Conservation (phyloP, 92 coral and sea anemone species). For the Palythoa heliodiscus region DNA sequence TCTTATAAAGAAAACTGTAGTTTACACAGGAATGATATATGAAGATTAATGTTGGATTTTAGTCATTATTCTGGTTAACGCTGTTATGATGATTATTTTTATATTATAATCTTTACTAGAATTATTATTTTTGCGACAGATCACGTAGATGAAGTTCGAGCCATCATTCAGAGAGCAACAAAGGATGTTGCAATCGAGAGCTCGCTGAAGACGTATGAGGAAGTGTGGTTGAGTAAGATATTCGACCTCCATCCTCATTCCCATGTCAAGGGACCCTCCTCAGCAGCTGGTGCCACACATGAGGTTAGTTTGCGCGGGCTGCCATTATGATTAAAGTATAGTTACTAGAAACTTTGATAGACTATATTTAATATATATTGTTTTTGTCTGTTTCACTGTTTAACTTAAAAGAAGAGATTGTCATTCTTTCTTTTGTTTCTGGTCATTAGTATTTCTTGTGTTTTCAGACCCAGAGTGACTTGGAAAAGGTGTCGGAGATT, state of each 20-base stretch:
- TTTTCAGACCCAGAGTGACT: conserved; percentile 86
- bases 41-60: too few relatives aligned
- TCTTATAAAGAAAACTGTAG: too few relatives aligned
- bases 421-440: too few relatives aligned
- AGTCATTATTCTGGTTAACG: too few relatives aligned
- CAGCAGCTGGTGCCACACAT: conserved; percentile 83
- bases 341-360: neutral
- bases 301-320: conserved; percentile 55
- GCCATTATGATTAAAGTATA: neutral
- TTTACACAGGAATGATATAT: too few relatives aligned
- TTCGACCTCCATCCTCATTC: conserved; percentile 88
- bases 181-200: conserved; percentile 99
- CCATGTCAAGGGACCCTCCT: conserved; percentile 79
- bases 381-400: too few relatives aligned
- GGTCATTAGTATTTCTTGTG: neutral
- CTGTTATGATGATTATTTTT: too few relatives aligned
- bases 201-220: conserved; percentile 95
- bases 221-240: conserved; percentile 98
- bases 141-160: conserved; percentile 96
- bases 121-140: conserved; percentile 48
- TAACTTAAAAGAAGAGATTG: too few relatives aligned
- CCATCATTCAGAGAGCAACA: conserved; percentile 95
- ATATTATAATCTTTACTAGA: too few relatives aligned
- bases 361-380: too few relatives aligned
- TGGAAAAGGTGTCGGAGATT: conserved; percentile 92